Evolutionary conservation across 2,113 vertebrate genomes (phyloP), one percentile per base, ranked within the genome.

Genomic region (Microcebus jonahi): DNA sequence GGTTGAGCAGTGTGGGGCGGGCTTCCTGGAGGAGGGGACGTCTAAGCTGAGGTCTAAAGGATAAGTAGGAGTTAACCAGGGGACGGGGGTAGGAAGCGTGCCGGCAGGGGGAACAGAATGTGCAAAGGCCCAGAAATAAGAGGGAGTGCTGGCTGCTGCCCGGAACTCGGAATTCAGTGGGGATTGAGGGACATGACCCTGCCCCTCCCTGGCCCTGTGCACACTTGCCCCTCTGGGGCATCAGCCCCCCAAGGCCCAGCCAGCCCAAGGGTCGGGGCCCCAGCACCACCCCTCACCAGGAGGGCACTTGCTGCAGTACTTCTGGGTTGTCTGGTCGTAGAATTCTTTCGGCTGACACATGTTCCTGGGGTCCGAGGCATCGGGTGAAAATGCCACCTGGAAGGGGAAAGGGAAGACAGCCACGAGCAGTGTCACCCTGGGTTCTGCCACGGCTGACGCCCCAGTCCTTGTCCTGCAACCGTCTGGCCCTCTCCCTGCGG

Each of bases 261-360:
- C 81, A 57, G 63, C 36, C 55, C 20, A 8, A 57, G 20, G 55
- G 55, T 57, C 55, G 7, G 55, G 20, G 55, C 29, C 79, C 71
- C 63, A 18, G 86, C 18, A 8, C 82, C 25, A 34, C 18, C 81
- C 50, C 96, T 95, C 88, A 98, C 98, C 98, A 70, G 98, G 98
- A 10, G 96, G 97, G 88, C 98, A 98, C 71, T 61, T 90, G 83
- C 97, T 98, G 80, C 98, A 98, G 94, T 98, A 98, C 90, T 75
- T 96, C 77, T 97, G 80, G 18, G 84, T 42, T 1, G 0, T 50
- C 53, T 95, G 79, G 13, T 98, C 45, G 5, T 96, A 98, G 95
- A 97, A 98, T 50, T 98, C 97, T 8, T 48, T 88, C 63, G 4
- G 34, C 63, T 59, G 10, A 8, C 96, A 98, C 8, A 7, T 13